phyloP scores from a whole-genome alignment of 2,113 vertebrate species.

The Penelope pileata region DNA sequence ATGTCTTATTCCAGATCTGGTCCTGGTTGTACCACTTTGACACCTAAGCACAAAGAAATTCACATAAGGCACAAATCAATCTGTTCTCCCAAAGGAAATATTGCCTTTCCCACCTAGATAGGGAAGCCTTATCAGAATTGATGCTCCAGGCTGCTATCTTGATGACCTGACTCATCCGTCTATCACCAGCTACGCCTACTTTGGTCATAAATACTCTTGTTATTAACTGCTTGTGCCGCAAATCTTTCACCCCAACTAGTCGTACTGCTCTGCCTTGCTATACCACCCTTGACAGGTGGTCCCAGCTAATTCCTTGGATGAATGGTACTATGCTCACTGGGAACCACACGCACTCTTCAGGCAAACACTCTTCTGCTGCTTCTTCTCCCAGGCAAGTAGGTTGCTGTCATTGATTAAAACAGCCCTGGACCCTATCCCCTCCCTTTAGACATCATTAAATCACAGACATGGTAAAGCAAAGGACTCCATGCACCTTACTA shows the following conservation, averaged over 20 bases:
- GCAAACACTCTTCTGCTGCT: not conserved
- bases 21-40: not conserved
- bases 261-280: not conserved
- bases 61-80: not conserved
- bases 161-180: not conserved
- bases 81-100: not conserved
- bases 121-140: not conserved
- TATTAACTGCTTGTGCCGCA: not conserved
- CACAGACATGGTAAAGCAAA: not conserved
- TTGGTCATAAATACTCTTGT: not conserved
- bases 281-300: not conserved
- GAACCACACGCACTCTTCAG: not conserved
- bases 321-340: not conserved
- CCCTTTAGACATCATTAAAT: not conserved
- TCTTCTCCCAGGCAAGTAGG: not conserved
- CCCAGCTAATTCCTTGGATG: not conserved
- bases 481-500: not conserved
- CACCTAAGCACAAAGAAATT: not conserved
- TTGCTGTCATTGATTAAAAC: not conserved
- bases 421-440: not conserved
- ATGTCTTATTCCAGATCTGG: not conserved
- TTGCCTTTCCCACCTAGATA: not conserved
- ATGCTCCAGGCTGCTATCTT: not conserved
- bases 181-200: not conserved
- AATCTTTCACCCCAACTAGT: not conserved